Conservation (phyloP, 2,888 invertebrate genomes). For the Andrena flavipes region DNA sequence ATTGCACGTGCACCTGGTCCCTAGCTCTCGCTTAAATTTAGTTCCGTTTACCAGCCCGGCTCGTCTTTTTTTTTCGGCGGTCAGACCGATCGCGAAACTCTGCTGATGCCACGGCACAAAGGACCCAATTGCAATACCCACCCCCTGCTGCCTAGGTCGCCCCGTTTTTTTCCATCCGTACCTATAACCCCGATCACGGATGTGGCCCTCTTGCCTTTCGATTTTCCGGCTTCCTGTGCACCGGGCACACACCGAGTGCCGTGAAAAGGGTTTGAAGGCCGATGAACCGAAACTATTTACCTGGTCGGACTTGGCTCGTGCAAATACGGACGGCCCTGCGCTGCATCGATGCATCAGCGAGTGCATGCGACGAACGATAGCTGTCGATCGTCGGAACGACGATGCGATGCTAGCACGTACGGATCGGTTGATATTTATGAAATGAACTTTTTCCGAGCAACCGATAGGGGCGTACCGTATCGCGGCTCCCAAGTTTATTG, state of each 20-base stretch:
- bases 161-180: conserved; percentile 18
- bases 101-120: conserved; percentile 50
- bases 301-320: conserved; percentile 44
- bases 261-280: conserved; percentile 45
- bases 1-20: not conserved
- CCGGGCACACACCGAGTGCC: not conserved
- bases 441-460: conserved; percentile 17
- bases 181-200: conserved; percentile 49
- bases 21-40: conserved; percentile 38
- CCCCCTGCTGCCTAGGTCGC: not conserved
- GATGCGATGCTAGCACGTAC: conserved; percentile 6
- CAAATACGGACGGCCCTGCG: conserved; percentile 32
- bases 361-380: conserved; percentile 15
- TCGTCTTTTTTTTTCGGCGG: conserved; percentile 16
- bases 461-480: conserved; percentile 7
- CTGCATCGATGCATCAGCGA: conserved; percentile 22
- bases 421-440: conserved; percentile 34
- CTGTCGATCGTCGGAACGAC: conserved; percentile 35
- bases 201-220: conserved; percentile 39
- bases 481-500: conserved; percentile 21
- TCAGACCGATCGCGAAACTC: conserved; percentile 40
- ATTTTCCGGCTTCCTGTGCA: conserved; percentile 44
- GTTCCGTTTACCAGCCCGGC: conserved; percentile 24
- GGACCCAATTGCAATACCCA: conserved; percentile 45
- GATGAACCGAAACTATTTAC: conserved; percentile 60